Percentiles rank a stretch among this genome's conserved stretches.
Evolutionary conservation across 2,797 vertebrate species (phyloP).

Genomic region (Micropoecilia bifurca): DNA sequence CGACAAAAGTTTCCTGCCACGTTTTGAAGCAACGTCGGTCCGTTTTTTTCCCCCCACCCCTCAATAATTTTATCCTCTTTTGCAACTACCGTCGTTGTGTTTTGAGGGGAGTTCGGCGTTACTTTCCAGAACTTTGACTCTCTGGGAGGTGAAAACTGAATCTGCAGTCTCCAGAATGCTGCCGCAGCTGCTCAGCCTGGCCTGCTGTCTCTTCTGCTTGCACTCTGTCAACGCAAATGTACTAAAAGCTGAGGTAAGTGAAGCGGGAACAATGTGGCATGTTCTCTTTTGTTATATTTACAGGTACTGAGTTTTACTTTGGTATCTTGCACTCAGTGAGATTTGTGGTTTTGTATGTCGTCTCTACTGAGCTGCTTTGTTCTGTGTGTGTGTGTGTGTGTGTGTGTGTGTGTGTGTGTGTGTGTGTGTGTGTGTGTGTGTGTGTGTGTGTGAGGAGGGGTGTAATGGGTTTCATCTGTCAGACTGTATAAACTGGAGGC

Average conservation of each 20-base stretch:
- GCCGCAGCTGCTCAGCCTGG: slow-evolving; percentile 72
- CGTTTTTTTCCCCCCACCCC: background rate
- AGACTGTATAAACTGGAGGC: slow-evolving; percentile 33
- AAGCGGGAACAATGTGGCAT: background rate
- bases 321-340: background rate
- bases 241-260: slow-evolving; percentile 77
- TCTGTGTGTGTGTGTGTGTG: slow-evolving; percentile 22
- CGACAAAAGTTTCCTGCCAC: slow-evolving; percentile 26
- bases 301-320: background rate
- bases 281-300: background rate
- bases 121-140: slow-evolving; percentile 11
- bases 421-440: too few species aligned
- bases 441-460: slow-evolving; percentile 5
- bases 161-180: slow-evolving; percentile 70
- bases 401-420: too few species aligned
- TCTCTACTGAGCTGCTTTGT: slow-evolving; percentile 74
- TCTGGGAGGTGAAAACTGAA: slow-evolving; percentile 14
- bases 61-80: background rate
- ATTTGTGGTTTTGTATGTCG: background rate
- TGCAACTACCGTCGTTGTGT: background rate
- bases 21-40: slow-evolving; percentile 32
- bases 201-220: slow-evolving; percentile 68
- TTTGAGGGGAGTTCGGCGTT: slow-evolving; percentile 11
- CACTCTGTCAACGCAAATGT: slow-evolving; percentile 68
- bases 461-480: slow-evolving; percentile 72